These are phyloP conservation scores for Terrapene triunguis DNA, from an alignment of 2,113 vertebrate genomes.

Conservation along the genomic window DNA sequence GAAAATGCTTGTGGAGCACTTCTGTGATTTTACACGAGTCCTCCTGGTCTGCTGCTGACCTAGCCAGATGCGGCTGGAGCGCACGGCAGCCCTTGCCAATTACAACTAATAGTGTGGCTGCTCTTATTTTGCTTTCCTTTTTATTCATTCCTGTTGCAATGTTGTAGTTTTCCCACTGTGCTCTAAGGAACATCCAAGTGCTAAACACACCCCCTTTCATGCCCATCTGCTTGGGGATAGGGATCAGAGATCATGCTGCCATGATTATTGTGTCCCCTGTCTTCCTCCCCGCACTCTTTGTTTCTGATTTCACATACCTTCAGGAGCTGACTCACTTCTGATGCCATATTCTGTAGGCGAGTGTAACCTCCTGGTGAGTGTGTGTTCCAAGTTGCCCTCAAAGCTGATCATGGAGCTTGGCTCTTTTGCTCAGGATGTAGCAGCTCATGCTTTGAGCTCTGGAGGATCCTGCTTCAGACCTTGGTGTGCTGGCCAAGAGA, in stretches of 20 bases:
- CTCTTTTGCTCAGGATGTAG: not conserved
- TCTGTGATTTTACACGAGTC: not conserved
- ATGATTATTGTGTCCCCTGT: not conserved
- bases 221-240: not conserved
- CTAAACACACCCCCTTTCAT: not conserved
- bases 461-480: not conserved
- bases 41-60: not conserved
- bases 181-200: not conserved
- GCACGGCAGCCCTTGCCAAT: not conserved
- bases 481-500: not conserved
- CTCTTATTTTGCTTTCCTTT: not conserved
- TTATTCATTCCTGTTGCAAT: not conserved
- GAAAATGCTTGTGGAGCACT: not conserved
- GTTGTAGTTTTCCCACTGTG: not conserved
- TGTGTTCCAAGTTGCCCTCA: not conserved
- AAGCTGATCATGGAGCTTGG: not conserved
- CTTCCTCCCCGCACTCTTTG: not conserved
- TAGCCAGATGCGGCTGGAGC: not conserved
- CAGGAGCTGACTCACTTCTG: not conserved
- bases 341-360: not conserved
- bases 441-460: not conserved
- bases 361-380: not conserved
- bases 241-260: not conserved
- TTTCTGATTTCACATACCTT: not conserved
- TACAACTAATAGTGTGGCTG: not conserved